Conservation (phyloP, 2,113 vertebrate genomes). For the Amphiprion ocellaris region DNA sequence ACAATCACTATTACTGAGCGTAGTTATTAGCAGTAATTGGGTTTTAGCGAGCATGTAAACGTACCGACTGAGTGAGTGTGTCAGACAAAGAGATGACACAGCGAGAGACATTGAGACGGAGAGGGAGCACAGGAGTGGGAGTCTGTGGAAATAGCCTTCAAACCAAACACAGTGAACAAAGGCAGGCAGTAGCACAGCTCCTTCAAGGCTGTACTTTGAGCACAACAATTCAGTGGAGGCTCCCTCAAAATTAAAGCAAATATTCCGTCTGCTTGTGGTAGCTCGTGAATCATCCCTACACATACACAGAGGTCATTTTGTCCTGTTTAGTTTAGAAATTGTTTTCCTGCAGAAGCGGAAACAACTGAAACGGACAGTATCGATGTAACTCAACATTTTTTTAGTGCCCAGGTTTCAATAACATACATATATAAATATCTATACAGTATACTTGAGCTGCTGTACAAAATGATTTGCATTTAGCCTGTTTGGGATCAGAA, state of each 20-base stretch:
- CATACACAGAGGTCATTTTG: slow-evolving; percentile 32
- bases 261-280: slow-evolving; percentile 43
- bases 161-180: slow-evolving; percentile 67
- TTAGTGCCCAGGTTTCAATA: neutral
- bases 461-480: neutral
- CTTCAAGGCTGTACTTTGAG: slow-evolving; percentile 65
- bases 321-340: slow-evolving; percentile 24
- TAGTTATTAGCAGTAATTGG: slow-evolving; percentile 31
- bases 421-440: neutral
- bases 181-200: slow-evolving; percentile 39
- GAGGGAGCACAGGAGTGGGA: slow-evolving; percentile 58
- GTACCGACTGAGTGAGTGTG: slow-evolving; percentile 36
- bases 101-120: slow-evolving; percentile 58
- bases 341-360: slow-evolving; percentile 24
- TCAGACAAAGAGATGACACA: slow-evolving; percentile 62
- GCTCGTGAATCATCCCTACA: slow-evolving; percentile 36
- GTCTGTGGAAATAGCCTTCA: slow-evolving; percentile 70
- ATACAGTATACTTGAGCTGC: neutral
- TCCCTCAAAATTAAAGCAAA: slow-evolving; percentile 59
- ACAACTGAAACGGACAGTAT: slow-evolving; percentile 2
- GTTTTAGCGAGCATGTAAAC: slow-evolving; percentile 16
- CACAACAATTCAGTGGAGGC: slow-evolving; percentile 46
- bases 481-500: too few relatives aligned
- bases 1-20: neutral
- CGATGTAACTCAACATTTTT: slow-evolving; percentile 6